These are phyloP conservation scores for Eremobia ochroleuca DNA, from an alignment of 2,888 invertebrate genomes.

Conservation along the genomic window DNA sequence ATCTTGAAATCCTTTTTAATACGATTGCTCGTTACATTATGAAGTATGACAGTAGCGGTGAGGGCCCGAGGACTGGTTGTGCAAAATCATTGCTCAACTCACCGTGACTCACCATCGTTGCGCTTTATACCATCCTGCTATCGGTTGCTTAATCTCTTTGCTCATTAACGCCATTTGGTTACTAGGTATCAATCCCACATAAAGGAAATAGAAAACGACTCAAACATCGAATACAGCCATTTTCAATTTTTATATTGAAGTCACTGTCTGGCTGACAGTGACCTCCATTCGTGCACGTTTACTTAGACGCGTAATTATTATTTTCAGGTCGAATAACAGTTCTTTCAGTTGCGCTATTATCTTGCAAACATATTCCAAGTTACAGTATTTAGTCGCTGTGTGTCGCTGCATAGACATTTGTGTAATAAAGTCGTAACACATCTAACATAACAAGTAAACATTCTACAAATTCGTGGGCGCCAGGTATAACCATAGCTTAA, in stretches of 20 bases:
- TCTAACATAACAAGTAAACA: slow-evolving; percentile 58
- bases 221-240: slow-evolving; percentile 15
- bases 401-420: slow-evolving; percentile 30
- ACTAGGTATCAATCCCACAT: slow-evolving; percentile 45
- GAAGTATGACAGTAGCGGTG: slow-evolving; percentile 74
- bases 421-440: slow-evolving; percentile 34
- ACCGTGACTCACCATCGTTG: slow-evolving; percentile 84
- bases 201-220: slow-evolving; percentile 38
- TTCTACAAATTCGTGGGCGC: slow-evolving; percentile 83
- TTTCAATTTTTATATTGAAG: slow-evolving; percentile 36
- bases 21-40: slow-evolving; percentile 72
- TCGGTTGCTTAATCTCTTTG: slow-evolving; percentile 79
- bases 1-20: slow-evolving; percentile 60
- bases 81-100: slow-evolving; percentile 85
- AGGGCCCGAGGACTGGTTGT: slow-evolving; percentile 81
- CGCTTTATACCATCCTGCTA: slow-evolving; percentile 81
- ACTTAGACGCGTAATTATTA: slow-evolving; percentile 60
- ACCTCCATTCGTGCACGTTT: slow-evolving; percentile 60
- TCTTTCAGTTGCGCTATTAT: slow-evolving; percentile 64
- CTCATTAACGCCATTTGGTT: slow-evolving; percentile 77
- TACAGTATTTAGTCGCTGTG: slow-evolving; percentile 25
- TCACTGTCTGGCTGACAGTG: slow-evolving; percentile 19
- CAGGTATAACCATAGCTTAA: slow-evolving; percentile 78
- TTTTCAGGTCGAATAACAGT: slow-evolving; percentile 68
- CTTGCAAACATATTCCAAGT: slow-evolving; percentile 32